Evolutionary conservation across 2,888 invertebrate species (phyloP).

Genomic region (Chirona hameri): DNA sequence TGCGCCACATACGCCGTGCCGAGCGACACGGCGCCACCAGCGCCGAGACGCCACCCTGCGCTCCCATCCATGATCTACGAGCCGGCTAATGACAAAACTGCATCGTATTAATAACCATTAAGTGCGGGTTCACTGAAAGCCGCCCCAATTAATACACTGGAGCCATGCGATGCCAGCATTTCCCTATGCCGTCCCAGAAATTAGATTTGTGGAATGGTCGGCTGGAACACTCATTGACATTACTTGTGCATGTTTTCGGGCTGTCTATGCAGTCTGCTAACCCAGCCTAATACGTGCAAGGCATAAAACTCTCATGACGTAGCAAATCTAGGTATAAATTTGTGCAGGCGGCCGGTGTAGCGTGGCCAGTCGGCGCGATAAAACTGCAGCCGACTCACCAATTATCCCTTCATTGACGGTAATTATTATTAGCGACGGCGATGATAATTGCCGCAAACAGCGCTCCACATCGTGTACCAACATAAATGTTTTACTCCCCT

Average conservation of each 20-base stretch:
- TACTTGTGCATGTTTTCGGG: background rate
- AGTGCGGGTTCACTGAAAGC: background rate
- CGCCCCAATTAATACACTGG: background rate
- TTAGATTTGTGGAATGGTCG: conserved; percentile 5
- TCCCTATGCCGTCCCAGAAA: background rate
- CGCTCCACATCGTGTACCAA: conserved; percentile 12
- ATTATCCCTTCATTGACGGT: conserved; percentile 24
- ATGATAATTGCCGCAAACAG: conserved; percentile 6
- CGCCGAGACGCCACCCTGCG: background rate
- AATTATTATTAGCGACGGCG: conserved; percentile 11
- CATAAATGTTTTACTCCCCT: conserved; percentile 25
- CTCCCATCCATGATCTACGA: background rate
- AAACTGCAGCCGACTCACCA: background rate
- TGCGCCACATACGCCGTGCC: no score
- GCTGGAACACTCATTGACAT: background rate
- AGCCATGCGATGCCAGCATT: background rate
- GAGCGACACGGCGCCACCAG: background rate
- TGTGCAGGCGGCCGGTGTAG: background rate
- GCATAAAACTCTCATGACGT: background rate
- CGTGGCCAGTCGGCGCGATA: background rate
- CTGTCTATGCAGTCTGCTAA: background rate
- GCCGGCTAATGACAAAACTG: background rate
- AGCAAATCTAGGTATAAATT: background rate
- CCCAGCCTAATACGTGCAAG: conserved; percentile 10
- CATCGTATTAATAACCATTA: background rate